Evolutionary conservation across 2,888 invertebrate species (phyloP).

Genomic region (Eubasilissa splendida): DNA sequence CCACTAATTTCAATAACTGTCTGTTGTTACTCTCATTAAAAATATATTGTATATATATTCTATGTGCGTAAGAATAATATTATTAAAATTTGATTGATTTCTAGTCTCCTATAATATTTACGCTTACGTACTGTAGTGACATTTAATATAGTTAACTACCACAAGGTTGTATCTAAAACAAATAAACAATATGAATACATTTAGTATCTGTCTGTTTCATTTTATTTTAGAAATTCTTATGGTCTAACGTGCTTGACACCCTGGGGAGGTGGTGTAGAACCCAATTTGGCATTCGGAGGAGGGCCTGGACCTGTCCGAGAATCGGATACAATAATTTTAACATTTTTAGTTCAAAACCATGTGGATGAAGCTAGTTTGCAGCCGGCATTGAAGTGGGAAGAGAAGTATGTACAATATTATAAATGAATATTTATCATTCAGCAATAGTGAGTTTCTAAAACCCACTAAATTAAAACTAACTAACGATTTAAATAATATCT

Average conservation of each 20-base stretch:
- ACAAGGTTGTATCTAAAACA: not conserved
- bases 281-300: conserved; percentile 90
- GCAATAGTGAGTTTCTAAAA: too few species aligned
- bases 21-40: too few species aligned
- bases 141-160: too few species aligned
- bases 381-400: conserved; percentile 84
- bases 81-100: too few species aligned
- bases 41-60: too few species aligned
- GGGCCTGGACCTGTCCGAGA: conserved; percentile 67
- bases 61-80: too few species aligned
- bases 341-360: conserved; percentile 84
- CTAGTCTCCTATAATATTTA: too few species aligned
- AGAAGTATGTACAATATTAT: conserved; percentile 64
- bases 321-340: conserved; percentile 78
- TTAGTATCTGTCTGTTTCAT: not conserved
- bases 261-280: conserved; percentile 92
- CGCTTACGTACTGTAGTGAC: too few species aligned
- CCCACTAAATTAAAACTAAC: too few species aligned
- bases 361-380: conserved; percentile 73
- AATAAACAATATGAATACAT: not conserved
- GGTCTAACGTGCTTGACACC: conserved; percentile 81
- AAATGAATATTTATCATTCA: too few species aligned
- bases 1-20: too few species aligned
- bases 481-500: too few species aligned
- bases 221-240: conserved; percentile 70